These are phyloP conservation scores for Aphidius colemani DNA, from an alignment of 2,888 invertebrate species.

Conservation along the genomic window DNA sequence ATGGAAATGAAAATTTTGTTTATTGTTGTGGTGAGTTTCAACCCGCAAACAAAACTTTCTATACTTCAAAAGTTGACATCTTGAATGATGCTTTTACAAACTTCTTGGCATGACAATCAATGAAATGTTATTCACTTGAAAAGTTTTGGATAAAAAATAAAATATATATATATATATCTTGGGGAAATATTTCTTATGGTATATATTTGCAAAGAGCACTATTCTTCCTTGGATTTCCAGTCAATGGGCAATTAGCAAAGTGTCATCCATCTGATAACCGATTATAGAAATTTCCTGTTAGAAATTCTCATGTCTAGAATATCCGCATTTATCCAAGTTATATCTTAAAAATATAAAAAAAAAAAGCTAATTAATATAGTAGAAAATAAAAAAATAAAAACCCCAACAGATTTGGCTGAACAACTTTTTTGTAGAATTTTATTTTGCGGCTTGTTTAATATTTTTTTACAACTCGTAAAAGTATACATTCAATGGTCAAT, in stretches of 20 bases:
- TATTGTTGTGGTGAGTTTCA: conserved; percentile 1
- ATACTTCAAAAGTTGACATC: conserved; percentile 36
- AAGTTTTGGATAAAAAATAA: conserved; percentile 11
- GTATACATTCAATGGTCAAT: no score
- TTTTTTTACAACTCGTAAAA: no score
- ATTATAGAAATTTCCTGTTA: conserved; percentile 15
- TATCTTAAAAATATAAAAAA: neutral
- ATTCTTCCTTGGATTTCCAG: conserved; percentile 21
- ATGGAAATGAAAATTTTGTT: conserved; percentile 11
- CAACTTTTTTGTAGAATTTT: no score
- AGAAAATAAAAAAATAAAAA: conserved; percentile 18
- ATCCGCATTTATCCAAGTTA: neutral
- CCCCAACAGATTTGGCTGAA: neutral
- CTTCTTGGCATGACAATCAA: conserved; percentile 40
- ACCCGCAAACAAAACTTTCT: conserved; percentile 34
- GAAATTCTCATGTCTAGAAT: no score
- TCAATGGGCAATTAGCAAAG: conserved; percentile 24
- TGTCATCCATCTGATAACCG: conserved; percentile 26
- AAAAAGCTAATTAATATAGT: neutral
- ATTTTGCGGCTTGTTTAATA: no score
- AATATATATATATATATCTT: no score
- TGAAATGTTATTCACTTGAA: conserved; percentile 32
- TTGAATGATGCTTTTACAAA: conserved; percentile 7
- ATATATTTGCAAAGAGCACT: conserved; percentile 3
- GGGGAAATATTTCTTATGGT: neutral